A percentile compares a stretch with the other conserved stretches of the same genome.
Conservation (phyloP, 2,113 vertebrate species). For the Vireo altiloquus region DNA sequence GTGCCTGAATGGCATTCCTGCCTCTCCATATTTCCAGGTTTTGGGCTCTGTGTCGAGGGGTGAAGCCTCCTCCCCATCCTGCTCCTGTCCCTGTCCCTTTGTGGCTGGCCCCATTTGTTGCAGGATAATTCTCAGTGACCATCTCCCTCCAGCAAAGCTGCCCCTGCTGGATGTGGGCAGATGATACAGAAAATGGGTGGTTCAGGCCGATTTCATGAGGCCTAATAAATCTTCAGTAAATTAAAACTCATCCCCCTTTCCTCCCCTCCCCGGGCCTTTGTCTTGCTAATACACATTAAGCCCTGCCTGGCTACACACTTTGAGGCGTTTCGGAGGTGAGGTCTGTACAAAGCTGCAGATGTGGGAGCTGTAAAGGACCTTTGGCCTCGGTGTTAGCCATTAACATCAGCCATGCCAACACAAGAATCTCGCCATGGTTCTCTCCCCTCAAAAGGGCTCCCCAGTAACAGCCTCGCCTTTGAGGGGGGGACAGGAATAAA, state of each 20-base stretch:
- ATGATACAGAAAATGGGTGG: conserved; percentile 78
- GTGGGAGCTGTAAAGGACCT: conserved; percentile 74
- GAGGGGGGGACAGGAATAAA: not conserved
- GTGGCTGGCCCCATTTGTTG: conserved; percentile 67
- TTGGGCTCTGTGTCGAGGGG: conserved; percentile 12
- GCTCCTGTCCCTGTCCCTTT: conserved; percentile 36
- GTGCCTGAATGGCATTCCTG: not conserved
- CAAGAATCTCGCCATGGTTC: conserved; percentile 64
- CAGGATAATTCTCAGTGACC: conserved; percentile 73
- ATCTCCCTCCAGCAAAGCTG: conserved; percentile 67
- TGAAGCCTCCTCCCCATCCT: conserved; percentile 13
- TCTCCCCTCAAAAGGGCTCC: conserved; percentile 56
- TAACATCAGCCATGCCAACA: conserved; percentile 63
- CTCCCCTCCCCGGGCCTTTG: conserved; percentile 67
- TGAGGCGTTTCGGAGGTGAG: conserved; percentile 76
- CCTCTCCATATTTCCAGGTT: conserved; percentile 60
- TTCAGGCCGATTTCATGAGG: conserved; percentile 76
- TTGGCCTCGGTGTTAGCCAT: conserved; percentile 69
- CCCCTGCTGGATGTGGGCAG: conserved; percentile 68
- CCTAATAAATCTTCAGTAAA: conserved; percentile 85
- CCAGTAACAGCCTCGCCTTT: conserved; percentile 51
- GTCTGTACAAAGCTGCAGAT: conserved; percentile 78
- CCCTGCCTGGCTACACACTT: conserved; percentile 80
- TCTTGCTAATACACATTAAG: conserved; percentile 83
- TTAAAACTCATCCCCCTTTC: conserved; percentile 75